phyloP scores from a whole-genome alignment of 1,140 invertebrate species.

The Lutraria rhynchaena region DNA sequence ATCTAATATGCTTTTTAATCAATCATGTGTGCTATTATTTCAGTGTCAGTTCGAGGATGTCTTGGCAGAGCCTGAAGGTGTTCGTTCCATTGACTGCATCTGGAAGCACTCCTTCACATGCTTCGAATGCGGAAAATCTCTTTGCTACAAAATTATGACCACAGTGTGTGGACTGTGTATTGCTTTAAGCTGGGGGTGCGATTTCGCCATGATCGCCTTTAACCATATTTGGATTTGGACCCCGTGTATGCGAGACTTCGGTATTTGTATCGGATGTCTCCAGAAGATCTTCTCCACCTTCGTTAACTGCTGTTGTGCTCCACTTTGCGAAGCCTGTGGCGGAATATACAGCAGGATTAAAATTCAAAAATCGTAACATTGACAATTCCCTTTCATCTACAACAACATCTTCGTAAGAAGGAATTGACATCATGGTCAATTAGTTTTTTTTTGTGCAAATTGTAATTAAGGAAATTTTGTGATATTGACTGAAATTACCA shows the following conservation, averaged over 20 bases:
- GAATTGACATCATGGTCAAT: no score
- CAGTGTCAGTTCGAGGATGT: constrained; percentile 87
- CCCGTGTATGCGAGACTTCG: constrained; percentile 70
- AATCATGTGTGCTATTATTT: no score
- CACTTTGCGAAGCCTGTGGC: constrained; percentile 85
- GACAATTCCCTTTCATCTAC: no score
- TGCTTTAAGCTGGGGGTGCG: constrained; percentile 87
- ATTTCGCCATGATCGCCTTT: constrained; percentile 89
- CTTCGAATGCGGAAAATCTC: constrained; percentile 86
- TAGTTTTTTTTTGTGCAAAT: no score
- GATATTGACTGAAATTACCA: no score
- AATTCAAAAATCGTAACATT: constrained; percentile 16
- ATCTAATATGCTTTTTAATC: no score
- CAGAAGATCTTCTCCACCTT: constrained; percentile 84
- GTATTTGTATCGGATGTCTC: constrained; percentile 86
- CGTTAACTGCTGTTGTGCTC: constrained; percentile 86
- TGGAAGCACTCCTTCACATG: constrained; percentile 88
- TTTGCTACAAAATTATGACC: constrained; percentile 88
- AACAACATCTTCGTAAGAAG: no score
- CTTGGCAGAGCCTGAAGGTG: constrained; percentile 89
- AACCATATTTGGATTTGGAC: constrained; percentile 79
- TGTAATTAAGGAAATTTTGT: no score
- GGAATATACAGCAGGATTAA: constrained; percentile 13
- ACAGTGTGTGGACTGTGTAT: constrained; percentile 87
- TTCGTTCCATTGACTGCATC: constrained; percentile 88